phyloP scores from a whole-genome alignment of 2,113 vertebrate genomes.

The Platysternon megacephalum region DNA sequence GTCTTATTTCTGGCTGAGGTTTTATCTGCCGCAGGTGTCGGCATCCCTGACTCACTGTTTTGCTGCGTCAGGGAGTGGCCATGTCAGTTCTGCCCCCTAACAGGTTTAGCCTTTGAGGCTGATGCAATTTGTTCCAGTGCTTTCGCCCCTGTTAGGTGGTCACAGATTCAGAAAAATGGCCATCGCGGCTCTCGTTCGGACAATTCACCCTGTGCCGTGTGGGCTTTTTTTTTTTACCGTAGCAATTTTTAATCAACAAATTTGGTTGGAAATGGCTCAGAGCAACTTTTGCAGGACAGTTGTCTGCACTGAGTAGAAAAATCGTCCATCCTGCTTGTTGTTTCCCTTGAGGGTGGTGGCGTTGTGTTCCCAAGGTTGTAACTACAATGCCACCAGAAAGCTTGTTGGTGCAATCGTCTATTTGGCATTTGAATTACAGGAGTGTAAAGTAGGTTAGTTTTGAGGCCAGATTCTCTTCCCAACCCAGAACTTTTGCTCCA shows the following conservation, averaged over 20 bases:
- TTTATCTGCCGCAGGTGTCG: neutral
- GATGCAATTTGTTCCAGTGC: neutral
- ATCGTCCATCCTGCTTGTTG: no score
- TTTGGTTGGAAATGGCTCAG: neutral
- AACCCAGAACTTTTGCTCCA: neutral
- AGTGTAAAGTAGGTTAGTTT: neutral
- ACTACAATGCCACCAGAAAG: neutral
- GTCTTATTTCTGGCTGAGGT: no score
- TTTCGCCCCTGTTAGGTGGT: neutral
- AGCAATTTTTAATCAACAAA: neutral
- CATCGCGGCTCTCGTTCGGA: fast-evolving
- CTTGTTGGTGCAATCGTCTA: neutral
- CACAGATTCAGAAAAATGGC: slow-evolving; percentile 1
- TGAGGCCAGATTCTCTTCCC: neutral
- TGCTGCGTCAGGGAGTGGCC: neutral
- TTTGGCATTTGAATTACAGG: neutral
- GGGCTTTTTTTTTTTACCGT: neutral
- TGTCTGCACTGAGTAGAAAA: neutral
- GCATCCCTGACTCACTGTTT: fast-evolving
- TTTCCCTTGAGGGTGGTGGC: no score
- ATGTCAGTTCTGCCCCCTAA: neutral
- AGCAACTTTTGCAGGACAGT: neutral
- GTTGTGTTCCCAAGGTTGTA: fast-evolving
- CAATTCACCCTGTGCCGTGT: neutral
- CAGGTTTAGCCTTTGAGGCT: neutral